Conservation (phyloP, 2,888 invertebrate species). For the Cheilosia vulpina region DNA sequence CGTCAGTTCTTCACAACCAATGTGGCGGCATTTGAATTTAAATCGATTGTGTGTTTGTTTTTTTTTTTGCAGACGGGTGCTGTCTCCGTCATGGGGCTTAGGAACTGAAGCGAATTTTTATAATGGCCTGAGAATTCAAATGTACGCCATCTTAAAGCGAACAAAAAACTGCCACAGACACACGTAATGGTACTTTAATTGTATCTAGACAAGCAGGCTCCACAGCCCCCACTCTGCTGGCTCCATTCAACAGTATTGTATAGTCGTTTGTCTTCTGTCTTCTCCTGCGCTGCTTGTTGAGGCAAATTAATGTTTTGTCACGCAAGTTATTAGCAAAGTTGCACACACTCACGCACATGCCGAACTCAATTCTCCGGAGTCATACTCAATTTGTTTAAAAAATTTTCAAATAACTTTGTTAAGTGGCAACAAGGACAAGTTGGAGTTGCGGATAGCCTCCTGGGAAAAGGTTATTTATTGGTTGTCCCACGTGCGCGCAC, state of each 20-base stretch:
- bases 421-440: not conserved
- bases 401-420: constrained; percentile 12
- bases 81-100: constrained; percentile 1
- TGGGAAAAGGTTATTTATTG: constrained; percentile 26
- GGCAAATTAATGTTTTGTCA: constrained; percentile 21
- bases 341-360: constrained; percentile 3
- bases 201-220: constrained; percentile 20
- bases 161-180: not conserved
- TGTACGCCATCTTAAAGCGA: not conserved
- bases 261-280: not conserved
- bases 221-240: constrained; percentile 5
- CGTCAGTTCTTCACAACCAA: constrained; percentile 36
- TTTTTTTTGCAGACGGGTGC: not conserved
- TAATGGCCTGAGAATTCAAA: constrained; percentile 21
- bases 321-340: constrained; percentile 15
- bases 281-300: not conserved
- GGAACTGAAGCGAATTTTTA: constrained; percentile 35
- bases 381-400: constrained; percentile 5
- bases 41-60: constrained; percentile 36
- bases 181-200: not conserved
- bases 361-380: constrained; percentile 17
- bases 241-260: constrained; percentile 5
- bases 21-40: constrained; percentile 60
- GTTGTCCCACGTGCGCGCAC: constrained; percentile 2
- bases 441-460: not conserved